Base-by-base conservation (phyloP, 1,140 invertebrate species). In the Semibalanus balanoides region DNA sequence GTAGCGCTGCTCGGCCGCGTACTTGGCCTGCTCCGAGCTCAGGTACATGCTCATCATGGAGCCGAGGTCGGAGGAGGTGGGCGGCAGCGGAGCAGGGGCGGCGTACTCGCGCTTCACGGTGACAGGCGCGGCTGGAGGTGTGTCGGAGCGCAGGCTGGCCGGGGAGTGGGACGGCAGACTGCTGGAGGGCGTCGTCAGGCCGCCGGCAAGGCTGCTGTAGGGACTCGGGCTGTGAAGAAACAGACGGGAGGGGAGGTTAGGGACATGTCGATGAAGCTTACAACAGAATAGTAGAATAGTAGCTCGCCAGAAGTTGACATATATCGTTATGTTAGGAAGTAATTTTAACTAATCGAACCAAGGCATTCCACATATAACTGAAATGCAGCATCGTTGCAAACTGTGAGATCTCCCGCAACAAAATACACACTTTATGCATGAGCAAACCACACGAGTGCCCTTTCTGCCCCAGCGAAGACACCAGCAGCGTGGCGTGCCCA, bases 41-140 rank as follows among this genome's bases (percentile, higher is more conserved):
- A 72, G 70, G 70, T 72, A 72, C 70, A 72, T 72, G 70, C 29
- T 72, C 19, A 72, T 72, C 70, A 72, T 72, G 70, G 19, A 29
- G 70, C 25, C 29, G 70, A 72, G 70, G 29, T 72, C 70, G 29
- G 3, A n/a, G n/a, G n/a, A n/a, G n/a, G n/a, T n/a, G n/a, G n/a
- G n/a, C n/a, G n/a, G 3, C 70, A 29, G 70, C 28, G 22, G 70
- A 5, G 70, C 19, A 0, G 70, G 70, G 3, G 70, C 70, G 28
- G 3, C 70, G 70, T 72, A 72, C 70, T 72, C 70, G 7, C 70
- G n/a, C 70, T 72, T 72, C 28, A 72, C n/a, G 29, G 70, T 5
- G 70, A n/a, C 70, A 19, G 70, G 9, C 70, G 28, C n/a, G 11
- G 29, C 9, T 9, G 70, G 70, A 3, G 70, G 70, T 11, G 70